phyloP scores from a whole-genome alignment of 2,888 invertebrate species.

The Matsumyia berberina region DNA sequence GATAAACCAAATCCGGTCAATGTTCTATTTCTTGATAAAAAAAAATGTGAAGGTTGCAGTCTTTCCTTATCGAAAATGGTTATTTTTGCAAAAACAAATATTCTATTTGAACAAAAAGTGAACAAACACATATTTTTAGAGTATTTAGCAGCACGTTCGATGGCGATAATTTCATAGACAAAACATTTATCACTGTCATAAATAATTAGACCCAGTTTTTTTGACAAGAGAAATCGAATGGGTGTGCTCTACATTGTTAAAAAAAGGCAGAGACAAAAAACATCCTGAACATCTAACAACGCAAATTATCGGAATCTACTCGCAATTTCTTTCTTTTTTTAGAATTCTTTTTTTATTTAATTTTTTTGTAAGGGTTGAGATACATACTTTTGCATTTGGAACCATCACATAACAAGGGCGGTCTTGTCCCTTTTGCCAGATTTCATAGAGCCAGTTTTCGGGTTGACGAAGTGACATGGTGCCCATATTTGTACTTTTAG shows the following conservation, averaged over 20 bases:
- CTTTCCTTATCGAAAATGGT: conserved; percentile 3
- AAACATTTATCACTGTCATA: no score
- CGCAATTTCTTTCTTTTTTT: conserved; percentile 14
- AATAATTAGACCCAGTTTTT: no score
- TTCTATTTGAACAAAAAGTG: background rate
- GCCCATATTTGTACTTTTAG: conserved; percentile 81
- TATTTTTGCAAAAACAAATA: background rate
- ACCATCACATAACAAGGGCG: conserved; percentile 89
- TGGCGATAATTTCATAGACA: background rate
- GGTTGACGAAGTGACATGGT: conserved; percentile 84
- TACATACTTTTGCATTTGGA: conserved; percentile 88
- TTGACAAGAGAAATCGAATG: no score
- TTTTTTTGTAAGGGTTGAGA: conserved; percentile 15
- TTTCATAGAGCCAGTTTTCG: conserved; percentile 88
- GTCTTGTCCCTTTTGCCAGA: conserved; percentile 88
- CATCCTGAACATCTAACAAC: no score
- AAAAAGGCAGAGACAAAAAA: no score
- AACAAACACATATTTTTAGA: background rate
- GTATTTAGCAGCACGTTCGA: conserved; percentile 4
- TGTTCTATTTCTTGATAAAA: conserved; percentile 34
- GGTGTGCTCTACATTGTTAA: no score
- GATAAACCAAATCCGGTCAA: conserved; percentile 37
- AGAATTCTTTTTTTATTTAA: background rate
- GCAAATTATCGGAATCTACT: no score
- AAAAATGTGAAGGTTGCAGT: conserved; percentile 45